These are phyloP conservation scores for Ophioderma brevispina DNA, from an alignment of 35 echinoderm and acorn worm genomes.

Conservation along the genomic window DNA sequence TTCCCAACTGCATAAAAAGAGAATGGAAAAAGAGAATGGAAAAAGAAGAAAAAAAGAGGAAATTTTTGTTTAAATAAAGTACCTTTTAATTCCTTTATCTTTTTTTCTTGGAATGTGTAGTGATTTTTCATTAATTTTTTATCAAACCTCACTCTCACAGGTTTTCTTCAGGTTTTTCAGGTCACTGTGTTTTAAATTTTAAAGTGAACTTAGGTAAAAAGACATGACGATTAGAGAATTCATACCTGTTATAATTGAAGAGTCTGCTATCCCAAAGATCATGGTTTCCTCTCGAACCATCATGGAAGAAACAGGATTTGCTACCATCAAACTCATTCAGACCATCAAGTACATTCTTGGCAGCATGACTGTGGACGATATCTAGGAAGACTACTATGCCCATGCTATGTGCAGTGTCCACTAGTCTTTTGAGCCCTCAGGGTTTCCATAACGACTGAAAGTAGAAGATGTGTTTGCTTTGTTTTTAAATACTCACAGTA, in stretches of 20 bases:
- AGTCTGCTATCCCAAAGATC: slow-evolving; percentile 90
- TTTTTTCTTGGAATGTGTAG: too few relatives aligned
- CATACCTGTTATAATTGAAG: slow-evolving; percentile 97
- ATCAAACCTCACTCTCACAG: too few relatives aligned
- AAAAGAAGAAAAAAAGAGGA: background rate
- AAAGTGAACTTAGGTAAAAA: too few relatives aligned
- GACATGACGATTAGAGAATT: too few relatives aligned
- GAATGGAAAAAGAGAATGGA: background rate
- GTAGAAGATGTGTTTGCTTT: background rate
- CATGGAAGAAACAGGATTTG: slow-evolving; percentile 88
- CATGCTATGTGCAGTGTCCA: slow-evolving; percentile 78
- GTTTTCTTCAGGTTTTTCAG: too few relatives aligned
- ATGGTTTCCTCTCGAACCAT: slow-evolving; percentile 75
- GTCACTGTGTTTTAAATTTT: too few relatives aligned
- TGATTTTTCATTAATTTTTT: too few relatives aligned
- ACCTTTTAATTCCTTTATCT: too few relatives aligned
- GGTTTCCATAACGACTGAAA: slow-evolving; percentile 89
- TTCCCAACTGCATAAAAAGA: slow-evolving; percentile 73
- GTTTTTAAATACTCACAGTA: too few relatives aligned
- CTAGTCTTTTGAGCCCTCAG: slow-evolving; percentile 86
- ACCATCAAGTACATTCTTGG: slow-evolving; percentile 93
- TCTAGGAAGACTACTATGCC: slow-evolving; percentile 86
- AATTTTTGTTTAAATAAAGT: too few relatives aligned
- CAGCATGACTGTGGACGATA: slow-evolving; percentile 96
- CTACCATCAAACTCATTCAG: slow-evolving; percentile 93